These are phyloP conservation scores for Aspidiotus destructor DNA, from an alignment of 2,888 invertebrate species.

Conservation along the genomic window DNA sequence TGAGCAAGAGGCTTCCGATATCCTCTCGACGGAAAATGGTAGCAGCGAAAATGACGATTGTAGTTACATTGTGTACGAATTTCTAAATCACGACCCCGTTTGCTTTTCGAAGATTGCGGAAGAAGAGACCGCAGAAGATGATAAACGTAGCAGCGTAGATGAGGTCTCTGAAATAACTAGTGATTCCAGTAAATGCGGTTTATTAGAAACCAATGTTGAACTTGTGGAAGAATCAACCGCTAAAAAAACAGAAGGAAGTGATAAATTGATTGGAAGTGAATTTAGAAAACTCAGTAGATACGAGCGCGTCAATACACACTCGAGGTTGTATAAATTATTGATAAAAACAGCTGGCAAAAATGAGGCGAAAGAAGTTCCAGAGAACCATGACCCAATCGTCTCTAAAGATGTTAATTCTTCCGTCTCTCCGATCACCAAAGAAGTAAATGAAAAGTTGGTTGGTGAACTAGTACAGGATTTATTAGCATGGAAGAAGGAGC, in stretches of 20 bases:
- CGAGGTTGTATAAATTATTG: constrained; percentile 56
- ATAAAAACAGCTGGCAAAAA: constrained; percentile 49
- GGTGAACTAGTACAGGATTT: constrained; percentile 52
- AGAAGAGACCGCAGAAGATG: not conserved
- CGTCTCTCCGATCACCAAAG: constrained; percentile 44
- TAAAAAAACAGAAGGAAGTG: too few relatives aligned
- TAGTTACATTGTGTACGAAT: constrained; percentile 19
- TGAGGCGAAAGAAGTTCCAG: constrained; percentile 42
- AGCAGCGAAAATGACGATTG: constrained; percentile 13
- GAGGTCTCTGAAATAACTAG: constrained; percentile 16
- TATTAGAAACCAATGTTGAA: not conserved
- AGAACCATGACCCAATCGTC: constrained; percentile 45
- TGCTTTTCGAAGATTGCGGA: not conserved
- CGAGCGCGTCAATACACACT: constrained; percentile 62
- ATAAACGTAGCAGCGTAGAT: not conserved
- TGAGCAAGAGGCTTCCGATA: not conserved
- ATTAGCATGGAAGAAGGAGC: constrained; percentile 48
- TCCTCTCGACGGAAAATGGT: not conserved
- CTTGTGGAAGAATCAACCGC: not conserved
- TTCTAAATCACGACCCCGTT: not conserved
- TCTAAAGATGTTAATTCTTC: constrained; percentile 44
- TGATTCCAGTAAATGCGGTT: constrained; percentile 1
- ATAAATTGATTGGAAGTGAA: not conserved
- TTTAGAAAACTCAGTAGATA: constrained; percentile 44
- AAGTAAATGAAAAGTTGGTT: constrained; percentile 48